Percentiles rank a stretch among this genome's conserved stretches.
These are phyloP conservation scores for Theristicus caerulescens DNA, from an alignment of 2,113 vertebrate species.

Conservation along the genomic window DNA sequence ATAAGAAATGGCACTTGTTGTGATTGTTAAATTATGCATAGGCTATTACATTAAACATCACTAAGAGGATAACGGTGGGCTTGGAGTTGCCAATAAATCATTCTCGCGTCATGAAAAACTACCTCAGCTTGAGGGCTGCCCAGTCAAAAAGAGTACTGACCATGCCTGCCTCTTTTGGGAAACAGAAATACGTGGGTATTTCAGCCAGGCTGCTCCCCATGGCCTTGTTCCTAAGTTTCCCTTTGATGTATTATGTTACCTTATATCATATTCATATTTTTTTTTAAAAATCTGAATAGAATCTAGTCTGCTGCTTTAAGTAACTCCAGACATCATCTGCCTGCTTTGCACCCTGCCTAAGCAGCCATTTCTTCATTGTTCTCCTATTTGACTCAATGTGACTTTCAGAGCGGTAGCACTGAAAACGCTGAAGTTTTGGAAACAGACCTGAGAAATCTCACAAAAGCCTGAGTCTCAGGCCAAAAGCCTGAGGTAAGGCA, in stretches of 20 bases:
- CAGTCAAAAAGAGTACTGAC: neutral
- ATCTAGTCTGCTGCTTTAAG: neutral
- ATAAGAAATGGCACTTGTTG: neutral
- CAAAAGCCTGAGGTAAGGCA: conserved; percentile 40
- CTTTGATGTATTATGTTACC: neutral
- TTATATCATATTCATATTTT: neutral
- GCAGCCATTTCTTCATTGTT: neutral
- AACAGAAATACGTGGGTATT: neutral
- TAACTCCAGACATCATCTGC: conserved; percentile 7
- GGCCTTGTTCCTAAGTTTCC: neutral
- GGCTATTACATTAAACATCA: neutral
- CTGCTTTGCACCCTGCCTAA: neutral
- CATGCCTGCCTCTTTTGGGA: neutral
- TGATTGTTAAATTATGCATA: neutral
- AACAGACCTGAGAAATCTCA: conserved; percentile 28
- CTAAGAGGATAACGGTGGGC: neutral
- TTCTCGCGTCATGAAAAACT: neutral
- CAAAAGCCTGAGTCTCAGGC: neutral
- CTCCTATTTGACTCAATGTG: neutral
- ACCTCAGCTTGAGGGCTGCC: neutral
- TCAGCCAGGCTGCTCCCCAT: neutral
- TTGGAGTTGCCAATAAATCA: neutral
- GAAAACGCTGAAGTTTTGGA: neutral
- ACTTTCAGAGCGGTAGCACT: conserved; percentile 4
- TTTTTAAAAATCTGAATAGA: neutral